Evolutionary conservation across 2,113 vertebrate species (phyloP).

Genomic region (Solea senegalensis): DNA sequence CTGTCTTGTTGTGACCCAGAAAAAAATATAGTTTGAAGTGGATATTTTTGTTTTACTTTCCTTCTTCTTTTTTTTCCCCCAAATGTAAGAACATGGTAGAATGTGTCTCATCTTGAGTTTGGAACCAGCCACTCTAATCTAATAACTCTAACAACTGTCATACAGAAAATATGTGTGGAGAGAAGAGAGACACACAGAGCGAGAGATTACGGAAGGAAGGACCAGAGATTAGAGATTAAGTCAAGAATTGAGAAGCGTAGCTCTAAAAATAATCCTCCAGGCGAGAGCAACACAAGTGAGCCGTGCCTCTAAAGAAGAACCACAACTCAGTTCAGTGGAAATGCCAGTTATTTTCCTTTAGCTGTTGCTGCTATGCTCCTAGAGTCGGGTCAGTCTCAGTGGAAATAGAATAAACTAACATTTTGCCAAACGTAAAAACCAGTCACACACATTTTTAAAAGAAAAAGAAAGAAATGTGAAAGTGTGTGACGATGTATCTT

Average conservation of each 20-base stretch:
- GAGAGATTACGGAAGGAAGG: slow-evolving; percentile 67
- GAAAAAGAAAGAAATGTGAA: slow-evolving; percentile 40
- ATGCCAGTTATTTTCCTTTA: slow-evolving; percentile 2
- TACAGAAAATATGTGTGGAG: not conserved
- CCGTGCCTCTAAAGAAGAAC: slow-evolving; percentile 35
- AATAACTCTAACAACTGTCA: slow-evolving; percentile 48
- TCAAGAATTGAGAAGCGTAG: slow-evolving; percentile 15
- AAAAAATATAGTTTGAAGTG: slow-evolving; percentile 82
- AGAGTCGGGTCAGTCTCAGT: slow-evolving; percentile 39
- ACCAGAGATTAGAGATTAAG: slow-evolving; percentile 38
- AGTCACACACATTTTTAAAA: slow-evolving; percentile 13
- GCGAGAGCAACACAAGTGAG: slow-evolving; percentile 20
- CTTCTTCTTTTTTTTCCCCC: slow-evolving; percentile 56
- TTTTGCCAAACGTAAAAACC: slow-evolving; percentile 24
- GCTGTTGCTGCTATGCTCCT: slow-evolving; percentile 35
- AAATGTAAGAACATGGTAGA: slow-evolving; percentile 71
- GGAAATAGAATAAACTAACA: not conserved
- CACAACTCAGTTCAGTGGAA: not conserved
- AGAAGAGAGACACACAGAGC: slow-evolving; percentile 31
- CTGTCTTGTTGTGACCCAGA: slow-evolving; percentile 78
- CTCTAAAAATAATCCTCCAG: slow-evolving; percentile 15
- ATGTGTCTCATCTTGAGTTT: slow-evolving; percentile 59
- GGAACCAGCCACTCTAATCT: slow-evolving; percentile 52
- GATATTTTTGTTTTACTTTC: slow-evolving; percentile 70
- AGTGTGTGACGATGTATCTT: slow-evolving; percentile 26